phyloP scores from a whole-genome alignment of 2,888 invertebrate genomes.

The Archaeoteleia sp. region DNA sequence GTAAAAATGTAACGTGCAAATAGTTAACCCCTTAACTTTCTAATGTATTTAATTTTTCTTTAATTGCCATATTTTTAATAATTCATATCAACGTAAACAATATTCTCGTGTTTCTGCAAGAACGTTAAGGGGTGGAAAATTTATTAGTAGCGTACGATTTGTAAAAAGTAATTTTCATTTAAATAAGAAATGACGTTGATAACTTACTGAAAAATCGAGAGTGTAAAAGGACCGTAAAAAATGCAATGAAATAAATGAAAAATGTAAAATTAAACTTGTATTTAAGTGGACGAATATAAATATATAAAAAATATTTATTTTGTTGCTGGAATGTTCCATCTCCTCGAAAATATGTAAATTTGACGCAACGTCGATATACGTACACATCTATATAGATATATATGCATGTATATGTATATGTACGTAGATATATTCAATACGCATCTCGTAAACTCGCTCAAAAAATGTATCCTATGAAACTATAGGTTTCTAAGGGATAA shows the following conservation, averaged over 20 bases:
- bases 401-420: constrained; percentile 4
- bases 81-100: no score
- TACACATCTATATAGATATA: constrained; percentile 10
- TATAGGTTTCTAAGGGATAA: constrained; percentile 43
- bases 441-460: constrained; percentile 45
- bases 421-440: constrained; percentile 27
- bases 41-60: no score
- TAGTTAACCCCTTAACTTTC: constrained; percentile 7
- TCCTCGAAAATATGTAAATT: not conserved
- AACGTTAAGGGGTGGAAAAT: no score
- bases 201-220: no score
- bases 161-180: no score
- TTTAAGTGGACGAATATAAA: constrained; percentile 12
- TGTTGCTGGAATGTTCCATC: constrained; percentile 2
- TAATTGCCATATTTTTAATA: no score
- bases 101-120: no score
- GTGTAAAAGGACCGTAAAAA: no score
- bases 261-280: no score
- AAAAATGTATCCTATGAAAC: constrained; percentile 36
- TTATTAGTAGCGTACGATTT: no score
- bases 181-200: no score
- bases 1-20: not conserved
- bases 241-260: constrained; percentile 1
- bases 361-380: not conserved
- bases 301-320: constrained; percentile 25